phyloP scores from a whole-genome alignment of 2,888 invertebrate genomes.

The Molanna angustata region DNA sequence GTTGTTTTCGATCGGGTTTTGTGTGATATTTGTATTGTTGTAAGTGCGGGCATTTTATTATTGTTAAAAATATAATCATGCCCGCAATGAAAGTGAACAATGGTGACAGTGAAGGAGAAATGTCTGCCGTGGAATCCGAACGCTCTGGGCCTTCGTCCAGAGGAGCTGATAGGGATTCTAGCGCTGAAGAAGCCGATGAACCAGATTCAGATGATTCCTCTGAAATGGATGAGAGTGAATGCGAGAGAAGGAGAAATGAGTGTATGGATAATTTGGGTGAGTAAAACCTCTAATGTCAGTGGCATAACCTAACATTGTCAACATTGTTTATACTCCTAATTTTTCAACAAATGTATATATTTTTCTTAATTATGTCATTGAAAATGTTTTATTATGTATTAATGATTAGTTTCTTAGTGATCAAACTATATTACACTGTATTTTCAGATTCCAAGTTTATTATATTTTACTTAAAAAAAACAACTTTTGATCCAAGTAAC shows the following conservation, averaged over 20 bases:
- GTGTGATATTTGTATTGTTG: constrained; percentile 7
- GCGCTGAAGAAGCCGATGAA: constrained; percentile 72
- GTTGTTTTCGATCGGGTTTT: constrained; percentile 9
- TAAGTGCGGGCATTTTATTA: neutral
- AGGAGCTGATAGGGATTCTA: constrained; percentile 66
- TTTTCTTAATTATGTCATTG: no score
- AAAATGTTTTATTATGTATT: no score
- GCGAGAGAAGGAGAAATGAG: constrained; percentile 77
- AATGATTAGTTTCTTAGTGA: no score
- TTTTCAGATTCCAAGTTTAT: no score
- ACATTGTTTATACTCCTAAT: no score
- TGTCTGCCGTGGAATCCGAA: constrained; percentile 69
- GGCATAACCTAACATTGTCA: constrained; percentile 25
- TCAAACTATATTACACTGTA: no score
- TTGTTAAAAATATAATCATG: constrained; percentile 44
- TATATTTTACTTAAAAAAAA: no score
- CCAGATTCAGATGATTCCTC: constrained; percentile 82
- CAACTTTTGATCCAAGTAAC: no score
- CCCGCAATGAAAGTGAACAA: constrained; percentile 67
- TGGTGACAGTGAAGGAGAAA: constrained; percentile 62
- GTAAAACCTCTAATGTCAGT: constrained; percentile 6
- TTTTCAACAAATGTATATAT: no score
- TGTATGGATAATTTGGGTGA: constrained; percentile 77
- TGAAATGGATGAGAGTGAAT: constrained; percentile 92
- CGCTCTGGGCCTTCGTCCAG: constrained; percentile 65